Conservation (phyloP, 1,140 invertebrate species). For the Diuraphis noxia region DNA sequence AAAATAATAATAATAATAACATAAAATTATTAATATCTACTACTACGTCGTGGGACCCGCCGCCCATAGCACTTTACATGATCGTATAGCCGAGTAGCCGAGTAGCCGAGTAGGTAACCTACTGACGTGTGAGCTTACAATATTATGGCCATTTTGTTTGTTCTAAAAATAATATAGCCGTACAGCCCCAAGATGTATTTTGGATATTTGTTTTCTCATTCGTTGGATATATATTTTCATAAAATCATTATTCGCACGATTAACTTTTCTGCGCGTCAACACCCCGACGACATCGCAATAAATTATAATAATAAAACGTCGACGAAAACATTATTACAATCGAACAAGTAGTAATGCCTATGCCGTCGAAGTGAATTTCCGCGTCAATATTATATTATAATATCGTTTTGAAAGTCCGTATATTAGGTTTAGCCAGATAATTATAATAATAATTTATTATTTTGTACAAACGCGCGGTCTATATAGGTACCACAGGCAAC, state of each 20-base stretch:
- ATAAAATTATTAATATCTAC: neutral
- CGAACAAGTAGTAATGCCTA: too few relatives aligned
- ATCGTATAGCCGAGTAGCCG: neutral
- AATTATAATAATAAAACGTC: neutral
- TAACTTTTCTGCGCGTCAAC: neutral
- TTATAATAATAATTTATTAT: too few relatives aligned
- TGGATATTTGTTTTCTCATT: neutral
- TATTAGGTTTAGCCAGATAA: neutral
- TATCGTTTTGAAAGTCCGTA: neutral
- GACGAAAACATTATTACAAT: too few relatives aligned
- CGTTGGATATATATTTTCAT: neutral
- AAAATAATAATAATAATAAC: neutral
- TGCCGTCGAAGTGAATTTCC: neutral
- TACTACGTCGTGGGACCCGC: neutral
- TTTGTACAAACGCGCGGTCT: neutral
- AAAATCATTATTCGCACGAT: neutral
- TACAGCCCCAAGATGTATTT: neutral
- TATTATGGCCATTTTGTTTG: neutral
- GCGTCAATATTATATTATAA: neutral
- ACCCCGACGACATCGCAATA: neutral
- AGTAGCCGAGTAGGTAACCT: neutral
- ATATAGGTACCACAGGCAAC: too few relatives aligned
- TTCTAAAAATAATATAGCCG: neutral
- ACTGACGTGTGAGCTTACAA: neutral
- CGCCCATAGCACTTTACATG: too few relatives aligned